Base-by-base conservation (phyloP, 2,797 vertebrate genomes). In the Chelon auratus region DNA sequence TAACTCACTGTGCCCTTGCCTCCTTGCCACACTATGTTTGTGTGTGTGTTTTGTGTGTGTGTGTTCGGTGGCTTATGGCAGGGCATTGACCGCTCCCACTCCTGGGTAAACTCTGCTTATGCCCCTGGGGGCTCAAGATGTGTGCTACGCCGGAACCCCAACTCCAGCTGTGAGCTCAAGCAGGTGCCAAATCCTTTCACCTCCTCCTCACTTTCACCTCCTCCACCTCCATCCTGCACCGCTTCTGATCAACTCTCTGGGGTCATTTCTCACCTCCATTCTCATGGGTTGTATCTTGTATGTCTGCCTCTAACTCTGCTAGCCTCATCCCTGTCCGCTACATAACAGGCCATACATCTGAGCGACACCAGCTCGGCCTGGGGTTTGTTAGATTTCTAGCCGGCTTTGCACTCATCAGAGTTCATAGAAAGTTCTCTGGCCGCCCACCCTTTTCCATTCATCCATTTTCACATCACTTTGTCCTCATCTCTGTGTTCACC, bases 81-180 rank as follows among this genome's bases (percentile, higher is more conserved):
- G 97, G 96, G 95, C 50, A 96, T 98, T 92, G 97, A 98, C 89
- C 97, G 97, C 84, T 98, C 97, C 75, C 97, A 98, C 86, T 98
- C 97, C 93, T 98, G 96, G 97, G 96, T 98, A 95, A 97, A 97
- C 87, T 96, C 97, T 85, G 95, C 96, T 94, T 97, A 96, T 78
- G 96, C 96, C 91, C 97, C 97, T 1, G 96, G 96, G 84, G 96
- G 96, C 92, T 94, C 95, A 90, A 96, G 96, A 94, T 94, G 96
- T 75, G 95, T 97, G 85, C 94, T 97, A 79, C 95, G 96, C 43
- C 94, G 97, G 91, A 96, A 95, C 90, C 96, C 95, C 68, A 95
- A 95, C 92, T 95, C 95, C 78, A 97, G 95, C 95, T 95, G 95
- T 77, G 96, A 98, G 83, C 96, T 96, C 87, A 95, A 96, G 95